A percentile compares a stretch with the other conserved stretches of the same genome.
Conservation (phyloP, 37 sponge, comb jelly and placozoan genomes). For the Haliclona indistincta region DNA sequence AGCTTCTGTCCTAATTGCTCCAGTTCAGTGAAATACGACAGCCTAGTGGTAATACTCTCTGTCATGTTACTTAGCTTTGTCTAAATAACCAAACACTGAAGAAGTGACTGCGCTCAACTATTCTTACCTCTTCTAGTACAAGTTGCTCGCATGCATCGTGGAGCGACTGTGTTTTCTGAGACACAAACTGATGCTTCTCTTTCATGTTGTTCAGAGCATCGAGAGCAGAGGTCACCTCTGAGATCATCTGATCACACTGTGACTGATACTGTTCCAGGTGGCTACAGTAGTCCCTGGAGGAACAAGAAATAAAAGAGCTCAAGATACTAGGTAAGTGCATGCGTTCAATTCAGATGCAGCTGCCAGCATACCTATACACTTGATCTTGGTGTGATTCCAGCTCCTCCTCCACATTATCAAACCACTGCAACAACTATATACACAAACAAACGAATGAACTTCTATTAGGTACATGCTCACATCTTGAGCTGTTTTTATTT, state of each 20-base stretch:
- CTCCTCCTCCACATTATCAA: conserved; percentile 57
- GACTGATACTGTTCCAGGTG: conserved; percentile 75
- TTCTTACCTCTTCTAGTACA: conserved; percentile 78
- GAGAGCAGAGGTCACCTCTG: conserved; percentile 64
- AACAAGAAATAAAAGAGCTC: background rate
- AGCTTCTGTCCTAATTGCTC: conserved; percentile 74
- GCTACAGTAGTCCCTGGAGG: conserved; percentile 56
- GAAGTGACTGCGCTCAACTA: background rate
- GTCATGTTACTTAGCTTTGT: conserved; percentile 74
- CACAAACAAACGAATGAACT: background rate
- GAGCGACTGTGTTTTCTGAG: conserved; percentile 83
- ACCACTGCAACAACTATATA: conserved; percentile 66
- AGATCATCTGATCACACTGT: conserved; percentile 71
- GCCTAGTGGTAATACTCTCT: conserved; percentile 81
- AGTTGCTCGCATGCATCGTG: conserved; percentile 94
- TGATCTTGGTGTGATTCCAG: conserved; percentile 40
- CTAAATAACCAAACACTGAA: conserved; percentile 40
- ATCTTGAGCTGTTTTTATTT: too few species aligned
- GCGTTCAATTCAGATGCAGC: background rate
- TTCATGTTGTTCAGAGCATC: conserved; percentile 66
- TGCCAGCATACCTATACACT: conserved; percentile 49
- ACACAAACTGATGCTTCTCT: conserved; percentile 75
- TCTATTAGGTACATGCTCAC: background rate
- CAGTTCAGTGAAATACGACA: conserved; percentile 92
- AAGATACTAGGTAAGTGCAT: background rate